phyloP scores from a whole-genome alignment of 2,888 invertebrate species.

The Galeopsomyia nigrocyanea region DNA sequence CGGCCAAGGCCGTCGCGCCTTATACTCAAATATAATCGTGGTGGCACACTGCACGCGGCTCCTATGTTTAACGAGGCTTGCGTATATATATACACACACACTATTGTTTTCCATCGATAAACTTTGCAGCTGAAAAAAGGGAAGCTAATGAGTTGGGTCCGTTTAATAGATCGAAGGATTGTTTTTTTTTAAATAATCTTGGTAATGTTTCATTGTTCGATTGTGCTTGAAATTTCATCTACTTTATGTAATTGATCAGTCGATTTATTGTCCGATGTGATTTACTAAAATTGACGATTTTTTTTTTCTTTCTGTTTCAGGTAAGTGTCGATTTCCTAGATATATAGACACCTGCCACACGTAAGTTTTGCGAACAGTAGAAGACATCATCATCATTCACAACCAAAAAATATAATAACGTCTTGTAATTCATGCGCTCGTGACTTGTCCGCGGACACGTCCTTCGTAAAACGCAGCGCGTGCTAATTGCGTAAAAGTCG shows the following conservation, averaged over 20 bases:
- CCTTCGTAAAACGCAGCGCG: constrained; percentile 4
- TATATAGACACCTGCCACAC: not conserved
- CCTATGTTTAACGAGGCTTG: not conserved
- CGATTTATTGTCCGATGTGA: too few relatives aligned
- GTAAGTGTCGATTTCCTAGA: constrained; percentile 13
- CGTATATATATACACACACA: not conserved
- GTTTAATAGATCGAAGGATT: not conserved
- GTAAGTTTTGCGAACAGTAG: constrained; percentile 7
- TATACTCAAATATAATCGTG: constrained; percentile 31
- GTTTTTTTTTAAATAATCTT: constrained; percentile 1
- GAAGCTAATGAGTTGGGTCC: too few relatives aligned
- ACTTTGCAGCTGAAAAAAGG: too few relatives aligned
- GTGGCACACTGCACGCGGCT: not conserved
- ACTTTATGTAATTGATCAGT: not conserved
- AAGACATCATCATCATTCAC: not conserved
- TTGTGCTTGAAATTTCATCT: not conserved
- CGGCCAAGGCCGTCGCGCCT: constrained; percentile 42
- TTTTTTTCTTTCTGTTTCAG: constrained; percentile 13
- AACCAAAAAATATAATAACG: not conserved
- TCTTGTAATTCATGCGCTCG: not conserved
- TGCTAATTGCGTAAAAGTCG: too few relatives aligned
- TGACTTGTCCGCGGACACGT: not conserved
- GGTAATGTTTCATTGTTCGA: not conserved
- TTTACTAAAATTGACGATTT: too few relatives aligned
- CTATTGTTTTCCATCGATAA: too few relatives aligned